Evolutionary conservation across 2,888 invertebrate genomes (phyloP).

Genomic region (Amphipyra berbera): DNA sequence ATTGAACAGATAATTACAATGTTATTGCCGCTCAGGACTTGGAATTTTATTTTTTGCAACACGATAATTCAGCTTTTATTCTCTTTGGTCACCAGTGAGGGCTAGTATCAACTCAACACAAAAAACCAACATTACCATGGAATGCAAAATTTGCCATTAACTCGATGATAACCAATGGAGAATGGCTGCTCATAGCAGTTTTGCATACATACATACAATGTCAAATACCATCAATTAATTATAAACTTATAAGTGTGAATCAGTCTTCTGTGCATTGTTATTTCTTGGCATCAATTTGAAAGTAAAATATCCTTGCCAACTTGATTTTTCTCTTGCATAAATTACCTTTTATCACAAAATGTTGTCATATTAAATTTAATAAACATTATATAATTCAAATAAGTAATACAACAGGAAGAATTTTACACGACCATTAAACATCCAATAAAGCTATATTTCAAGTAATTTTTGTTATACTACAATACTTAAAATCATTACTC

Average conservation of each 20-base stretch:
- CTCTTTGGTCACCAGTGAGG: constrained; percentile 42
- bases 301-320: constrained; percentile 36
- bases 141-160: constrained; percentile 49
- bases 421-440: constrained; percentile 26
- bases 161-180: constrained; percentile 44
- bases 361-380: constrained; percentile 22
- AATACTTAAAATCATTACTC: constrained; percentile 44
- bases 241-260: constrained; percentile 45
- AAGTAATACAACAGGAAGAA: constrained; percentile 16
- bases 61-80: constrained; percentile 28
- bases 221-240: constrained; percentile 17
- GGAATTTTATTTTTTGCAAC: constrained; percentile 6
- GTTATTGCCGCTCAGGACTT: constrained; percentile 5
- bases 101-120: constrained; percentile 25
- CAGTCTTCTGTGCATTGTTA: constrained; percentile 46
- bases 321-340: constrained; percentile 43
- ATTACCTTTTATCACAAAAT: constrained; percentile 59
- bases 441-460: constrained; percentile 34
- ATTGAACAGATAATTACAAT: constrained; percentile 13
- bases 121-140: constrained; percentile 38
- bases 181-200: constrained; percentile 31
- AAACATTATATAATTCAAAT: constrained; percentile 9
- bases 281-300: constrained; percentile 54
- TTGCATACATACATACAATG: constrained; percentile 21
- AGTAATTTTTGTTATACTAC: constrained; percentile 30